Percentiles rank a stretch among this genome's conserved stretches.
Conservation (phyloP, 2,113 vertebrate genomes). For the Capricornis sumatraensis region DNA sequence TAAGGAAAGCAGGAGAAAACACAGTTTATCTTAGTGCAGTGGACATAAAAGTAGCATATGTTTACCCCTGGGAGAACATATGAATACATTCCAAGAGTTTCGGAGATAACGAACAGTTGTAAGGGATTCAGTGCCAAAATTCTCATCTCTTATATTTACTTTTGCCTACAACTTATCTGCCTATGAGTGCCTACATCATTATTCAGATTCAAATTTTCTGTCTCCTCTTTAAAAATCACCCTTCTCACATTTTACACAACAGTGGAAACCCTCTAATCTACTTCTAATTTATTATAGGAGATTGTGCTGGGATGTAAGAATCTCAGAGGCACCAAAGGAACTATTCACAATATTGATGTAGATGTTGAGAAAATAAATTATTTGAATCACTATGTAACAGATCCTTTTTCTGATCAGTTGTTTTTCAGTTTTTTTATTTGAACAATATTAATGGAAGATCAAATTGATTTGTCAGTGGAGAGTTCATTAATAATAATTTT, state of each 20-base stretch:
- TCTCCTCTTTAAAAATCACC: neutral
- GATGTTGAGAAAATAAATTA: slow-evolving; percentile 8
- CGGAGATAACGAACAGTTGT: neutral
- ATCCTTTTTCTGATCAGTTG: slow-evolving; percentile 25
- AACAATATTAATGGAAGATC: neutral
- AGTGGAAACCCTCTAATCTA: slow-evolving; percentile 19
- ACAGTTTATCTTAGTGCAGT: neutral
- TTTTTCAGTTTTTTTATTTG: slow-evolving; percentile 28
- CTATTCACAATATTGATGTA: slow-evolving; percentile 53
- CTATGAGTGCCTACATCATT: neutral
- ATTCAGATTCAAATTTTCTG: neutral
- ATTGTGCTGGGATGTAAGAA: slow-evolving; percentile 48
- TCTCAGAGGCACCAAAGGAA: slow-evolving; percentile 38
- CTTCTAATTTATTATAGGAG: slow-evolving; percentile 53
- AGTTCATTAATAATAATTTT: slow-evolving; percentile 35
- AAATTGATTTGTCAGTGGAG: neutral
- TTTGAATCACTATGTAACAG: slow-evolving; percentile 3
- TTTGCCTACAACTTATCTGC: neutral
- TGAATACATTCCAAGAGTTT: neutral
- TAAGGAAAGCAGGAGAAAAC: neutral
- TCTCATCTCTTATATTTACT: neutral
- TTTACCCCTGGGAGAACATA: neutral
- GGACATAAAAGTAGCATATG: neutral
- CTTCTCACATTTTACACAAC: neutral
- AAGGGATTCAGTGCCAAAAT: neutral